These are phyloP conservation scores for Diaphora mendica DNA, from an alignment of 2,888 invertebrate genomes.

Conservation along the genomic window DNA sequence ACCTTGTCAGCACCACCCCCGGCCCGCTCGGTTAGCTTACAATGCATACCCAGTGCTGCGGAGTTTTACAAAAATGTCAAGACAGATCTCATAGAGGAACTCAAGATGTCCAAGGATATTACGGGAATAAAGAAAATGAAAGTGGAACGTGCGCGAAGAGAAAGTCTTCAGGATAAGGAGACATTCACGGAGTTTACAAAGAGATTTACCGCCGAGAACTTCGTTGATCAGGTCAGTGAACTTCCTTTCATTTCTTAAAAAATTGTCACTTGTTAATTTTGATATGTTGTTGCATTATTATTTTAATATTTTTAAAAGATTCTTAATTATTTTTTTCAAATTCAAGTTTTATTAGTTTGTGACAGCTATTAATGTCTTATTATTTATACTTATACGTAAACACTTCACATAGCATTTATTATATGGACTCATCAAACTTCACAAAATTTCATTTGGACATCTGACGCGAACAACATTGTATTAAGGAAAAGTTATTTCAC, in stretches of 20 bases:
- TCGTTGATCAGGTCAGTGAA: slow-evolving; percentile 94
- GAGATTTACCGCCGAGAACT: slow-evolving; percentile 94
- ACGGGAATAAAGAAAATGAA: slow-evolving; percentile 97
- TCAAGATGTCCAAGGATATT: slow-evolving; percentile 96
- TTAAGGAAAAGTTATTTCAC: neutral
- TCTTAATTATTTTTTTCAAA: neutral
- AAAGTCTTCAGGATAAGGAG: slow-evolving; percentile 93
- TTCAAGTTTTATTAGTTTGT: neutral
- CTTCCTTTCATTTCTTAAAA: slow-evolving; percentile 41
- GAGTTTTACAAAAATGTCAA: slow-evolving; percentile 92
- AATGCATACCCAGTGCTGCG: slow-evolving; percentile 88
- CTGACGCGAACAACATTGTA: slow-evolving; percentile 14
- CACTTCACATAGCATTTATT: slow-evolving; percentile 8
- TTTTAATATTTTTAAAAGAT: neutral
- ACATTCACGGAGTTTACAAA: slow-evolving; percentile 94
- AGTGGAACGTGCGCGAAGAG: slow-evolving; percentile 94
- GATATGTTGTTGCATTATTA: neutral
- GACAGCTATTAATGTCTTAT: neutral
- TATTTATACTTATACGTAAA: neutral
- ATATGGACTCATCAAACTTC: slow-evolving; percentile 2
- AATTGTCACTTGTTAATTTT: slow-evolving; percentile 11
- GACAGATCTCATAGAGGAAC: slow-evolving; percentile 95
- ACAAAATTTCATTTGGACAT: slow-evolving; percentile 5
- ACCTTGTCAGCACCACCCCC: slow-evolving; percentile 92
- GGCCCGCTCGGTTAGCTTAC: slow-evolving; percentile 90